Evolutionary conservation across 2,888 invertebrate genomes (phyloP).

Genomic region (Blastobasis lacticolella): DNA sequence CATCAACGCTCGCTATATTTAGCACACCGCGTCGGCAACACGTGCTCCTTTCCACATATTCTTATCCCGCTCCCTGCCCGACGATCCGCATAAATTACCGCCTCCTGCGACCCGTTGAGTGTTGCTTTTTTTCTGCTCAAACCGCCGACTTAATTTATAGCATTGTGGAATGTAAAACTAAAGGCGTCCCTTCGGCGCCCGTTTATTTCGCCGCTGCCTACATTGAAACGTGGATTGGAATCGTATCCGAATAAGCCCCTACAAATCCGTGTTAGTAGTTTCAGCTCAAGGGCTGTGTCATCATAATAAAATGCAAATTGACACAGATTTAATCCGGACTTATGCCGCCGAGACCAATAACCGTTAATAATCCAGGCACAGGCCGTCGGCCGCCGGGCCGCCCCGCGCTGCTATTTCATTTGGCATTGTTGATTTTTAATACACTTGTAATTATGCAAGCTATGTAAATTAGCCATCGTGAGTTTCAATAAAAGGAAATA

Average conservation of each 20-base stretch:
- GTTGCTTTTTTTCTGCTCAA: slow-evolving; percentile 36
- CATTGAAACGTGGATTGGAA: slow-evolving; percentile 8
- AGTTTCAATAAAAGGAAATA: too few relatives aligned
- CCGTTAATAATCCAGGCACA: slow-evolving; percentile 52
- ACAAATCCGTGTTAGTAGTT: slow-evolving; percentile 55
- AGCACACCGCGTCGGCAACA: slow-evolving; percentile 17
- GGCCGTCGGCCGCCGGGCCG: neutral
- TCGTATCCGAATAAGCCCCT: slow-evolving; percentile 37
- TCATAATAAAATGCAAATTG: slow-evolving; percentile 70
- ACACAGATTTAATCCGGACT: slow-evolving; percentile 64
- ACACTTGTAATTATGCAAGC: too few relatives aligned
- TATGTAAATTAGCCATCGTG: too few relatives aligned
- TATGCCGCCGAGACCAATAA: slow-evolving; percentile 58
- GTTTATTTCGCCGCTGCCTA: slow-evolving; percentile 16
- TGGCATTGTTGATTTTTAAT: too few relatives aligned
- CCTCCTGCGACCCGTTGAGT: slow-evolving; percentile 41
- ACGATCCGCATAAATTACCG: slow-evolving; percentile 52
- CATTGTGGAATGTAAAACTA: slow-evolving; percentile 29
- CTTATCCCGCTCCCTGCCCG: slow-evolving; percentile 38
- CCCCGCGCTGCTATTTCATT: too few relatives aligned
- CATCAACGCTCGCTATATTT: neutral
- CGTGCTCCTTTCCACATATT: slow-evolving; percentile 29
- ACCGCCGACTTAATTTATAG: slow-evolving; percentile 44
- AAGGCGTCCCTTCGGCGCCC: slow-evolving; percentile 22
- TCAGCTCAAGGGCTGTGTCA: slow-evolving; percentile 50